These are phyloP conservation scores for Lasius platythorax DNA, from an alignment of 2,888 invertebrate genomes.

Conservation along the genomic window DNA sequence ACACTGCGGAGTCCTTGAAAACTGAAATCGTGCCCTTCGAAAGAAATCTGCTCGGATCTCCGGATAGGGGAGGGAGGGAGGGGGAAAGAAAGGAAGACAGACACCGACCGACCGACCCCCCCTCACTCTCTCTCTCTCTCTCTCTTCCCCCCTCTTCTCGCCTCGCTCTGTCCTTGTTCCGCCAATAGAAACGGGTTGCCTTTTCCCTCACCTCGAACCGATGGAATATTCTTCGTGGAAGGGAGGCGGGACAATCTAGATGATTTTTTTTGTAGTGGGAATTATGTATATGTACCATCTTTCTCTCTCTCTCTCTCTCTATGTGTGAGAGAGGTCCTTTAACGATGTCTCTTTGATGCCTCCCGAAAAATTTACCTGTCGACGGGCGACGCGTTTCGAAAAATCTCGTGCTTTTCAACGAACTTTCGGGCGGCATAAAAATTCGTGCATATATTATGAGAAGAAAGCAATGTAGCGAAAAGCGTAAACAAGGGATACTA, in stretches of 20 bases:
- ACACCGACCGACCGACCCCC: slow-evolving; percentile 32
- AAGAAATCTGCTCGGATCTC: slow-evolving; percentile 83
- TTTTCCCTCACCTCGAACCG: slow-evolving; percentile 42
- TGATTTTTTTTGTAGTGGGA: slow-evolving; percentile 84
- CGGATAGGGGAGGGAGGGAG: slow-evolving; percentile 65
- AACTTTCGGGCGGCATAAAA: background rate
- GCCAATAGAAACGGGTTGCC: slow-evolving; percentile 66
- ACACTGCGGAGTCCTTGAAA: slow-evolving; percentile 84
- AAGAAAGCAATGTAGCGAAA: background rate
- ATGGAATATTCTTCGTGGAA: slow-evolving; percentile 72
- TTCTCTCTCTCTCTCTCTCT: slow-evolving; percentile 50
- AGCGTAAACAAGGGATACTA: background rate
- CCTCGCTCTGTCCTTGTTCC: slow-evolving; percentile 61
- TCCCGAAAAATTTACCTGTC: background rate
- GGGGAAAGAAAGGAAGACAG: slow-evolving; percentile 56
- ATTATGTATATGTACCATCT: slow-evolving; percentile 72
- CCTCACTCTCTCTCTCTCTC: slow-evolving; percentile 47
- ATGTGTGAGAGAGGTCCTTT: slow-evolving; percentile 68
- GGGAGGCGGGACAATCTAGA: slow-evolving; percentile 83
- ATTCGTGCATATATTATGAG: background rate
- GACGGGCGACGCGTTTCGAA: background rate
- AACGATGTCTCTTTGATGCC: slow-evolving; percentile 57
- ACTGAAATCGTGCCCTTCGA: slow-evolving; percentile 86
- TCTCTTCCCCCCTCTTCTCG: background rate
- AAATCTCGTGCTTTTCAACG: background rate